phyloP scores from a whole-genome alignment of 2,797 vertebrate species.

The Lutjanus campechanus region DNA sequence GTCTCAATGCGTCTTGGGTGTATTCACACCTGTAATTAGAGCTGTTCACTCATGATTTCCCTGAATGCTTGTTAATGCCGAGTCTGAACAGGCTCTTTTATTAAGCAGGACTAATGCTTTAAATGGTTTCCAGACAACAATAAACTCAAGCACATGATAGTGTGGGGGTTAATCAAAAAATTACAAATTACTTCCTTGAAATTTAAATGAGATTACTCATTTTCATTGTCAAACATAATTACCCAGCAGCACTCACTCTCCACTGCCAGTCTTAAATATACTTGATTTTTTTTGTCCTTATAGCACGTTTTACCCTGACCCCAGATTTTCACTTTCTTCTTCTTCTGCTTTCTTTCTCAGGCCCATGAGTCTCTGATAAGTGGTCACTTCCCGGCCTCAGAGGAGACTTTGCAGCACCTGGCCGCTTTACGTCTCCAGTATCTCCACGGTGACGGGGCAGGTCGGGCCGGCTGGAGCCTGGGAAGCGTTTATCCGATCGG shows the following conservation, averaged over 20 bases:
- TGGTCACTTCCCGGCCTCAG: constrained; percentile 93
- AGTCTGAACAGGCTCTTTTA: too few relatives aligned
- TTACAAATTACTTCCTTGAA: too few relatives aligned
- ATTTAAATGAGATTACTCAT: too few relatives aligned
- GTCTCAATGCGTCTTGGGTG: too few relatives aligned
- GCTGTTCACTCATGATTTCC: too few relatives aligned
- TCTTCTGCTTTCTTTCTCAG: constrained; percentile 72
- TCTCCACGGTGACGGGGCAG: constrained; percentile 90
- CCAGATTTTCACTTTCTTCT: not conserved
- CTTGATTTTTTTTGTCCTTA: too few relatives aligned
- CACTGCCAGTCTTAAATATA: not conserved
- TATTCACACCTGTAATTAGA: too few relatives aligned
- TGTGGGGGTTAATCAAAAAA: not conserved
- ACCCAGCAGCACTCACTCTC: not conserved
- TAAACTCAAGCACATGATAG: not conserved
- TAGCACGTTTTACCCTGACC: not conserved
- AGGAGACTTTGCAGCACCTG: constrained; percentile 93
- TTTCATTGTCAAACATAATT: too few relatives aligned
- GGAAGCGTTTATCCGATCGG: constrained; percentile 91
- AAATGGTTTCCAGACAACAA: not conserved
- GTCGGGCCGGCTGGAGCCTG: constrained; percentile 90
- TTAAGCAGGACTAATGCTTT: not conserved
- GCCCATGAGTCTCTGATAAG: constrained; percentile 95
- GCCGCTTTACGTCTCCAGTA: constrained; percentile 93
- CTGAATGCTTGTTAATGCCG: too few relatives aligned